Evolutionary conservation across 2,113 vertebrate genomes (phyloP), one percentile per base, ranked within the genome.

Genomic region (Steatornis caripensis): DNA sequence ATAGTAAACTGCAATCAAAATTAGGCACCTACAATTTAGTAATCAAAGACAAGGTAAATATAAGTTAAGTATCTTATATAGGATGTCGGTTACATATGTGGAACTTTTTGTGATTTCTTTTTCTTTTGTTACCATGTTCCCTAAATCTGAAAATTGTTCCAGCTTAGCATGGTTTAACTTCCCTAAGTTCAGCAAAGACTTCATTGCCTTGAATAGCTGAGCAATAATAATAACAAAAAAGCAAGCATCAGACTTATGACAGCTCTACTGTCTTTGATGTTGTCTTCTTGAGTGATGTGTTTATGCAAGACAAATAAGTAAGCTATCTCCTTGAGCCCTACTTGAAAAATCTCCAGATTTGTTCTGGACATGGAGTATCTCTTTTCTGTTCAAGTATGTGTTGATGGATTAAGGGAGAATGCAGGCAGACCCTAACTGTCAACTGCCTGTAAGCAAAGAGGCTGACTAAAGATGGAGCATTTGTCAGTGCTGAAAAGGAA

Each of bases 401-500:
- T 78, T 98, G 91, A 97, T 92, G 70, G 93, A 96, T 95, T 83
- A 91, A 94, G 79, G 39, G 54, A 95, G 87, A 96, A 87, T 84
- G 69, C 27, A 80, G 90, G 55, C 39, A 90, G 54, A 61, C 60
- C 89, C 65, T 92, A 60, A 34, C 46, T 94, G 77, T 94, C 75
- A 85, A 10, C 87, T 91, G 61, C 79, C 18, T 92, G 30, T 88
- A 88, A 95, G 71, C n/a, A 70, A 85, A 76, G 64, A 64, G 22
- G 27, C 41, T 76, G 75, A 74, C 85, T 93, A 24, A 90, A 76
- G 39, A 26, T 10, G 81, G 24, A 62, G 15, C 24, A 48, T 80
- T 84, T 93, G 34, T 81, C 32, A 39, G 54, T 84, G 14, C 30
- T 79, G 60, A 61, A 88, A 79, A 43, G 65, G 78, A 94, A 91